These are phyloP conservation scores for Oxytorus armatus DNA, from an alignment of 2,888 invertebrate genomes.

Conservation along the genomic window DNA sequence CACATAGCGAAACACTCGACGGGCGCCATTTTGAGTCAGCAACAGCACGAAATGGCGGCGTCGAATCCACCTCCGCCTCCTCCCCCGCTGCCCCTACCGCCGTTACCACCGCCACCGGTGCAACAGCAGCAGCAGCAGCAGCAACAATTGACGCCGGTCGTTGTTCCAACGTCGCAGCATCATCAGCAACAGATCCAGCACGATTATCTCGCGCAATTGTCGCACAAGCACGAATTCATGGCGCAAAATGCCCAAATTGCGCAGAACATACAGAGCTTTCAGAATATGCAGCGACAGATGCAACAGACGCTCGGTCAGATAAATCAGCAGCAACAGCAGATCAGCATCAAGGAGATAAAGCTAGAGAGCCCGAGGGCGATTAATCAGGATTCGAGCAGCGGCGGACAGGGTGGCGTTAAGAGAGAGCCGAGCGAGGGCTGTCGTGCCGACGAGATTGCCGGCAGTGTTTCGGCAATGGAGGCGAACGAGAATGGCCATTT, in stretches of 20 bases:
- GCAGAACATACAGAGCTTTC: constrained; percentile 80
- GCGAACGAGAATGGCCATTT: constrained; percentile 68
- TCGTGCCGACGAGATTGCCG: constrained; percentile 74
- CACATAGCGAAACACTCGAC: constrained; percentile 90
- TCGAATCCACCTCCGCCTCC: constrained; percentile 13
- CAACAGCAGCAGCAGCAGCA: not conserved
- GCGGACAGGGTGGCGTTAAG: constrained; percentile 76
- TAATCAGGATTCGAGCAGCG: constrained; percentile 66
- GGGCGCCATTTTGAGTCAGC: constrained; percentile 86
- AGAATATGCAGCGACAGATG: constrained; percentile 82
- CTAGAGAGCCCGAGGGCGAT: constrained; percentile 74
- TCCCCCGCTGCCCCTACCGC: constrained; percentile 26
- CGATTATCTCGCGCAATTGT: constrained; percentile 78
- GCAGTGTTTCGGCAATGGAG: constrained; percentile 54
- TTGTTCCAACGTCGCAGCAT: constrained; percentile 55
- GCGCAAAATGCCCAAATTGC: constrained; percentile 81
- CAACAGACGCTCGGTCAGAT: constrained; percentile 80
- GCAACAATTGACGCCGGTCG: constrained; percentile 29
- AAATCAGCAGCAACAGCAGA: constrained; percentile 72
- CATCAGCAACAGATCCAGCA: constrained; percentile 74
- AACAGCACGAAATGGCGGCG: constrained; percentile 78
- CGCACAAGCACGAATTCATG: constrained; percentile 83
- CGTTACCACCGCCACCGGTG: constrained; percentile 25
- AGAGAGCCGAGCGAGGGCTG: constrained; percentile 80
- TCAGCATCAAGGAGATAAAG: constrained; percentile 77